A percentile compares a stretch with the other conserved stretches of the same genome.
Conservation (phyloP, 2,888 invertebrate species). For the Agrypnus murinus region DNA sequence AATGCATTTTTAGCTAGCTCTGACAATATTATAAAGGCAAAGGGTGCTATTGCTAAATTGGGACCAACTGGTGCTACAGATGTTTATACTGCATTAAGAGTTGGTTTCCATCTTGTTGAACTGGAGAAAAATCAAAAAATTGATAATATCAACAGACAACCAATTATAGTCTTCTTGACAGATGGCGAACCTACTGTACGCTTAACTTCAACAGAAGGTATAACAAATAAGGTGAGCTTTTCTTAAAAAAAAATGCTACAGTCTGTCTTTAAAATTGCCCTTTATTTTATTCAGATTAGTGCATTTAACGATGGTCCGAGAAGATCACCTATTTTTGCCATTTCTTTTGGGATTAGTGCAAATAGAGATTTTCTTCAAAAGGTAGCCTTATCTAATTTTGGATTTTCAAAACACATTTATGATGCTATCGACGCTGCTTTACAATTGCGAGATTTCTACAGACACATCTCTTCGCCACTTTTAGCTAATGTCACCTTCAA, state of each 20-base stretch:
- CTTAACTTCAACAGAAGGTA: constrained; percentile 64
- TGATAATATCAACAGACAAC: constrained; percentile 69
- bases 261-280: neutral
- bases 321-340: constrained; percentile 74
- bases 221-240: neutral
- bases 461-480: constrained; percentile 75
- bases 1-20: constrained; percentile 74
- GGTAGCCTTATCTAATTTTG: constrained; percentile 78
- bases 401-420: constrained; percentile 82
- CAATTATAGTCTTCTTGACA: constrained; percentile 79
- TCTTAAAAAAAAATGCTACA: neutral
- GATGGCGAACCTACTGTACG: constrained; percentile 80
- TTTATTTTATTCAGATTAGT: constrained; percentile 60
- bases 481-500: constrained; percentile 78
- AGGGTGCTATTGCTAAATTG: constrained; percentile 74
- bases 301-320: constrained; percentile 72
- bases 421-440: constrained; percentile 80
- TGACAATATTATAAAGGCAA: constrained; percentile 76
- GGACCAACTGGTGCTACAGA: constrained; percentile 79
- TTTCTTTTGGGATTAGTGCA: constrained; percentile 82
- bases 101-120: constrained; percentile 69
- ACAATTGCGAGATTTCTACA: constrained; percentile 74
- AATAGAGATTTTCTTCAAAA: constrained; percentile 80
- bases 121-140: constrained; percentile 54
- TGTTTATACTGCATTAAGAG: constrained; percentile 78